These are phyloP conservation scores for Acromyrmex echinatior DNA, from an alignment of 1,140 invertebrate genomes.

Conservation along the genomic window DNA sequence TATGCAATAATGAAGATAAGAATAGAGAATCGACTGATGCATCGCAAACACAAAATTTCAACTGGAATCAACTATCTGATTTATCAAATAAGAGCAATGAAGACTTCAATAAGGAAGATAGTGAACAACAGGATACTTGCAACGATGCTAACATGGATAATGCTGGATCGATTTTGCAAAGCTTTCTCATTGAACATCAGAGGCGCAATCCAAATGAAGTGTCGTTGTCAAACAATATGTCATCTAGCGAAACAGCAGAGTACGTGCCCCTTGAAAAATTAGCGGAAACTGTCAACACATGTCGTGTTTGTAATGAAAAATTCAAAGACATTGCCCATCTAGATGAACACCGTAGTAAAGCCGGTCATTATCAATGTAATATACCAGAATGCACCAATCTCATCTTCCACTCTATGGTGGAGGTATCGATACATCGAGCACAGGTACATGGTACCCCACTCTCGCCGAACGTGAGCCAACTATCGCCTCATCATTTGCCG, in stretches of 20 bases:
- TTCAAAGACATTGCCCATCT: constrained; percentile 84
- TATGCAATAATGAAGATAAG: constrained; percentile 61
- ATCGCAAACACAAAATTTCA: constrained; percentile 56
- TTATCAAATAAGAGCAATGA: constrained; percentile 59
- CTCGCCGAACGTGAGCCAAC: constrained; percentile 78
- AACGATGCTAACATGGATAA: constrained; percentile 71
- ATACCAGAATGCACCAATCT: constrained; percentile 83
- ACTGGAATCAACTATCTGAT: constrained; percentile 81
- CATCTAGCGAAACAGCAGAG: constrained; percentile 81
- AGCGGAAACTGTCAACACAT: constrained; percentile 84
- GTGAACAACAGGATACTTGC: constrained; percentile 63
- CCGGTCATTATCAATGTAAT: constrained; percentile 86
- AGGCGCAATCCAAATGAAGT: constrained; percentile 80
- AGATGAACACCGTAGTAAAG: constrained; percentile 83
- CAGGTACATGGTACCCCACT: constrained; percentile 80
- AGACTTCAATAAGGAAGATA: constrained; percentile 57
- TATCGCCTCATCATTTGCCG: constrained; percentile 75
- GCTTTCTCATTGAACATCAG: constrained; percentile 84
- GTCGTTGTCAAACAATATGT: constrained; percentile 73
- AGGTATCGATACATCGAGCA: constrained; percentile 83
- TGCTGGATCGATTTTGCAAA: constrained; percentile 80
- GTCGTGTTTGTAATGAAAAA: constrained; percentile 86
- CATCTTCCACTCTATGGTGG: constrained; percentile 80
- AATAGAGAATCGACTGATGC: constrained; percentile 48
- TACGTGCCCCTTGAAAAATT: constrained; percentile 86